These are phyloP conservation scores for Petrocephalus schoutedeni DNA, from an alignment of 2,797 vertebrate species.

Conservation along the genomic window DNA sequence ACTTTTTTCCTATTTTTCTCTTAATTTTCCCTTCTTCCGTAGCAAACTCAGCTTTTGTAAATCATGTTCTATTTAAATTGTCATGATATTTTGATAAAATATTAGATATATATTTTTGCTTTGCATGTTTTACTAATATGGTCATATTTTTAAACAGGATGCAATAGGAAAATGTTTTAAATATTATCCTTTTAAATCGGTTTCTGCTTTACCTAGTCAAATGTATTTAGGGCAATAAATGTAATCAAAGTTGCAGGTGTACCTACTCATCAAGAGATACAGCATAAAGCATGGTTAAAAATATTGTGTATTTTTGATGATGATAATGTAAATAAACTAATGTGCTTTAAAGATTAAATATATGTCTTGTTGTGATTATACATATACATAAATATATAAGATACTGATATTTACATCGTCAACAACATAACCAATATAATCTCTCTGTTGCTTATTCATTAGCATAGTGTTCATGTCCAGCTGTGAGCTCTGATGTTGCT, in stretches of 20 bases:
- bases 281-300: slow-evolving; percentile 52
- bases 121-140: slow-evolving; percentile 67
- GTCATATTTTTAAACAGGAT: slow-evolving; percentile 42
- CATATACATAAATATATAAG: not conserved
- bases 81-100: slow-evolving; percentile 55
- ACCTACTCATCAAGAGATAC: not conserved
- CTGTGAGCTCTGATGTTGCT: not conserved
- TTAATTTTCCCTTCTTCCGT: slow-evolving; percentile 33
- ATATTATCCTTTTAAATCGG: slow-evolving; percentile 34
- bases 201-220: slow-evolving; percentile 53
- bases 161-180: slow-evolving; percentile 48
- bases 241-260: slow-evolving; percentile 22
- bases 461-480: not conserved
- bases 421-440: not conserved
- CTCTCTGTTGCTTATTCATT: not conserved
- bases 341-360: slow-evolving; percentile 29
- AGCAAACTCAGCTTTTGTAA: slow-evolving; percentile 41
- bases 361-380: slow-evolving; percentile 1
- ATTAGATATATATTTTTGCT: slow-evolving; percentile 50
- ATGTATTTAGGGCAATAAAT: slow-evolving; percentile 57
- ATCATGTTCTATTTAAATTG: slow-evolving; percentile 45
- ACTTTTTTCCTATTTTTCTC: slow-evolving; percentile 37
- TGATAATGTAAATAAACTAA: slow-evolving; percentile 72
- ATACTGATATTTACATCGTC: not conserved
- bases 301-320: slow-evolving; percentile 60